Evolutionary conservation across 2,113 vertebrate species (phyloP).

Genomic region (Pseudorectes ferrugineus): DNA sequence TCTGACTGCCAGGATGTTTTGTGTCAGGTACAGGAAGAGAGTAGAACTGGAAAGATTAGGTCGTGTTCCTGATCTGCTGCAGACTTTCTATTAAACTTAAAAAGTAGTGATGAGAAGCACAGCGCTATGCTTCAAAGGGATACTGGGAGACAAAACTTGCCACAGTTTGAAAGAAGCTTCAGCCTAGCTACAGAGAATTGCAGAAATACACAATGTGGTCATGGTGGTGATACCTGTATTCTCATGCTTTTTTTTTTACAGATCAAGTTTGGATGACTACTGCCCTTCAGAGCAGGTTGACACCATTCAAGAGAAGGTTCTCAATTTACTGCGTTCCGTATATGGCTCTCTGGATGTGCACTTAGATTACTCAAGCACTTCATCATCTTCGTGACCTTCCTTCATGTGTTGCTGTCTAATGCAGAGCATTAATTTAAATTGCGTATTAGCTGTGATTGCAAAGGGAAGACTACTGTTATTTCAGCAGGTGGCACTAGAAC

Average conservation of each 20-base stretch:
- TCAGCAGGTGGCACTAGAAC: conserved; percentile 52
- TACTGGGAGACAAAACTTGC: not conserved
- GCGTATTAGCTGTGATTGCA: not conserved
- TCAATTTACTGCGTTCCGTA: conserved; percentile 69
- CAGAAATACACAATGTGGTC: not conserved
- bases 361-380: conserved; percentile 74
- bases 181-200: not conserved
- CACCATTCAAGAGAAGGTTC: conserved; percentile 82
- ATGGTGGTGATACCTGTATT: not conserved
- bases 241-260: conserved; percentile 47
- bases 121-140: not conserved
- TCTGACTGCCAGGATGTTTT: not conserved
- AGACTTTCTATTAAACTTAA: not conserved
- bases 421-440: not conserved
- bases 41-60: not conserved
- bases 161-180: not conserved
- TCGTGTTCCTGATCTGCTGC: not conserved
- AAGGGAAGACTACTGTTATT: not conserved
- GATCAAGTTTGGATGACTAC: conserved; percentile 97
- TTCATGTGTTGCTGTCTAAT: not conserved
- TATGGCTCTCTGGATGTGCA: conserved; percentile 86
- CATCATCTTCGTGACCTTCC: conserved; percentile 35
- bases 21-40: not conserved
- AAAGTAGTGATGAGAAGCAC: not conserved
- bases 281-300: conserved; percentile 93